These are phyloP conservation scores for Drosophila anceps DNA, from an alignment of 2,888 invertebrate species.

Conservation along the genomic window DNA sequence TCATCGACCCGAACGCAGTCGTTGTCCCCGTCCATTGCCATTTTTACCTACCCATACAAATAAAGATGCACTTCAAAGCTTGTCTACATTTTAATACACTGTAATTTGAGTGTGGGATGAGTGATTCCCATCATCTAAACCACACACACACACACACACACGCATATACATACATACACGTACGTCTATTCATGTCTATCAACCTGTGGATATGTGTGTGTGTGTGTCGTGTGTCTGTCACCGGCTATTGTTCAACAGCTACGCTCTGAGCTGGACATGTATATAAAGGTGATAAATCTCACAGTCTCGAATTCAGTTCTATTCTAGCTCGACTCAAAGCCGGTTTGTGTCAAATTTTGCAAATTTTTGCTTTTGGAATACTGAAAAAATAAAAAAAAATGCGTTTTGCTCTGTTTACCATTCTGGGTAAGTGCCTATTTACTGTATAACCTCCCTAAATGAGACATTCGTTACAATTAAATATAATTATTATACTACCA, in stretches of 20 bases:
- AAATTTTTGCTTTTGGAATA: conserved; percentile 44
- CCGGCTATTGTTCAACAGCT: conserved; percentile 60
- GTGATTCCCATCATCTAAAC: conserved; percentile 46
- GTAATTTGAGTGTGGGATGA: conserved; percentile 61
- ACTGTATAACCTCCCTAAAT: not conserved
- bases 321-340: conserved; percentile 61
- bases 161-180: not conserved
- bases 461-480: not conserved
- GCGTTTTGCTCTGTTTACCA: conserved; percentile 78
- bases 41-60: conserved; percentile 40
- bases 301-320: conserved; percentile 72
- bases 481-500: not conserved
- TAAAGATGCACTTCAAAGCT: conserved; percentile 54
- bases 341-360: conserved; percentile 53
- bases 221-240: too few species aligned
- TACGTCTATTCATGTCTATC: not conserved
- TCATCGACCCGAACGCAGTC: conserved; percentile 29
- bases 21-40: conserved; percentile 45
- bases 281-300: conserved; percentile 79
- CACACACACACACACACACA: not conserved
- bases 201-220: conserved; percentile 2
- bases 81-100: conserved; percentile 46
- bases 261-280: conserved; percentile 43
- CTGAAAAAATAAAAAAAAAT: conserved; percentile 62
- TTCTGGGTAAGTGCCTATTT: conserved; percentile 65